Base-by-base conservation (phyloP, 2,113 vertebrate species). In the Heloderma charlesbogerti region DNA sequence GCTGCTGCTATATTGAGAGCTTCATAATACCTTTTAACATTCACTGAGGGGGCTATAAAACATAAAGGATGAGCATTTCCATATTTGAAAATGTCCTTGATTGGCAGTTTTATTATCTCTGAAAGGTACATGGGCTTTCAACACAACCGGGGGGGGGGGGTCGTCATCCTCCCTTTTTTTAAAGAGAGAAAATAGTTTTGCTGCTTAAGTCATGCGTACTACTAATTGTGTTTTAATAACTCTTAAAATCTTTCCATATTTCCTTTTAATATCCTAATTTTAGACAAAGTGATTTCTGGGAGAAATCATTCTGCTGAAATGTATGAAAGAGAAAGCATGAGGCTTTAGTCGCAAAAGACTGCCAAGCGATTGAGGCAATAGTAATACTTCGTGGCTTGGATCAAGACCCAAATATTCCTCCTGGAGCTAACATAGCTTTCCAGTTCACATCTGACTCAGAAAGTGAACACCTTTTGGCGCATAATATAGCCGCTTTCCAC, bases 201-300 rank as follows among this genome's bases (percentile, higher is more conserved):
- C 96, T 98, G 97, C 97, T 98, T 97, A 98, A 98, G 97, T 97
- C 87, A 91, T 96, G 96, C 95, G 95, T 3, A 94, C 96, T 69
- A 95, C 97, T 98, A 98, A 98, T 98, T 98, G 97, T 97, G 97
- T 97, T 97, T 98, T 97, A 98, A 97, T 98, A 97, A 97, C 97
- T 98, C 97, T 97, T 97, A 98, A 98, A 97, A 98, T 98, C 97
- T 98, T 97, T 97, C 97, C 96, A 95, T 98, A 98, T 98, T 98
- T 80, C 37, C 97, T 98, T 63, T 98, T 98, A 98, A 98, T 98
- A 97, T 98, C 97, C 97, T 98, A 98, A 97, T 98, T 97, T 98
- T 98, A 98, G 97, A 97, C 97, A 97, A 85, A 98, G 97, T 97
- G 97, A 98, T 98, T 98, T 97, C 97, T 96, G 95, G 97, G 97